These are phyloP conservation scores for Leptocoma aspasia DNA, from an alignment of 2,113 vertebrate genomes.

Conservation along the genomic window DNA sequence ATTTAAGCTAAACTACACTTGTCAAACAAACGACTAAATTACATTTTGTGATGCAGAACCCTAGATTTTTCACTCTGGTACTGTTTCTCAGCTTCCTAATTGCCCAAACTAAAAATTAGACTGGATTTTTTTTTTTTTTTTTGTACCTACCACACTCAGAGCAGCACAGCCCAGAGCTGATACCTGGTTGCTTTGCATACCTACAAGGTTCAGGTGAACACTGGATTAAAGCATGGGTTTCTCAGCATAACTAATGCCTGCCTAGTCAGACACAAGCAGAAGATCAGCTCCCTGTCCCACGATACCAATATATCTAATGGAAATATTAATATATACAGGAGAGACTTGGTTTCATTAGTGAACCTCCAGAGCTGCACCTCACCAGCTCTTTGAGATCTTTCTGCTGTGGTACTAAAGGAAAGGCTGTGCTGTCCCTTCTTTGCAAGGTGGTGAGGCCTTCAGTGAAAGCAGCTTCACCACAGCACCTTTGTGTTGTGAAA, in stretches of 20 bases:
- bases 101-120: neutral
- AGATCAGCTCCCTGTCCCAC: neutral
- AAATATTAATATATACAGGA: neutral
- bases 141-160: neutral
- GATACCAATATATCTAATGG: neutral
- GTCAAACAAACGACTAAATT: conserved; percentile 30
- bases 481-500: neutral
- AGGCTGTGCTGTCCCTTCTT: neutral
- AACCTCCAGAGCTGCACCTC: neutral
- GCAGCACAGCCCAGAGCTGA: neutral
- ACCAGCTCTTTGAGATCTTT: neutral
- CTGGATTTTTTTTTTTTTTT: neutral
- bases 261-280: neutral
- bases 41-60: neutral
- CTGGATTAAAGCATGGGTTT: neutral
- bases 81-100: neutral
- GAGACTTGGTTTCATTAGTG: neutral
- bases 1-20: conserved; percentile 39
- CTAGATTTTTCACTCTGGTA: neutral
- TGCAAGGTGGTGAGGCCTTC: neutral
- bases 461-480: neutral
- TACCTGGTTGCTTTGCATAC: neutral
- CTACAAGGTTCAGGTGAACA: neutral
- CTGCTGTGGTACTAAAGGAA: neutral
- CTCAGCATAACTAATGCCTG: neutral